Base-by-base conservation (phyloP, 2,888 invertebrate species). In the Limnephilus marmoratus region DNA sequence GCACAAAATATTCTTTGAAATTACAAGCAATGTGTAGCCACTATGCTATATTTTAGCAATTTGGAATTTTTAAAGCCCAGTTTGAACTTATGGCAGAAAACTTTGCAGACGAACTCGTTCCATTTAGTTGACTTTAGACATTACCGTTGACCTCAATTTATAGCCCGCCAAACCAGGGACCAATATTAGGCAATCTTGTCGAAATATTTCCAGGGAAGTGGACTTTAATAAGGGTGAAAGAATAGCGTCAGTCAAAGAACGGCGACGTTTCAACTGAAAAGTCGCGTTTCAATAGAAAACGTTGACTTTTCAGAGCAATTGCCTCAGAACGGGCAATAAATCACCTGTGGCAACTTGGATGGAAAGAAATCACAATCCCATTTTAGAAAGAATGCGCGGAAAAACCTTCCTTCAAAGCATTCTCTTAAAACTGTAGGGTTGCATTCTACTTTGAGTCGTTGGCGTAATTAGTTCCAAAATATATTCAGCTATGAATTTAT, bases 291-390 rank as follows among this genome's bases (percentile, higher is more conserved):
- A n/a, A 24, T 13, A 13, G 31, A 68, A 53, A 88, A 34, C 37
- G 31, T 88, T 68, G 31, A 88, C 88, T 88, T 88, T 87, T 88
- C 29, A 80, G 29, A 80, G 68, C 68, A 68, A 29, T 88, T 68
- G 3, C 80, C 68, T 53, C 53, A 13, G 68, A 88, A 88, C 18
- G 86, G 29, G 88, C 29, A 88, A 88, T 88, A 88, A 88, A 88
- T 88, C 88, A 34, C 31, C 24, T 34, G 13, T 68, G 88, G 88
- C 34, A 68, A 88, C 24, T 88, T 49, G 18, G n/a, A 68, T 68
- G 34, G 87, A 87, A 87, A 31, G 53, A 29, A 53, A 49, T 53
- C 15, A 53, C 53, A 53, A 53, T 53, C 15, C 53, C 53, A 4
- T 18, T 24, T 68, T 68, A 24, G 68, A 1, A 68, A 68, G n/a